Percentiles rank a stretch among this genome's conserved stretches.
These are phyloP conservation scores for Lepidostoma basale DNA, from an alignment of 1,140 invertebrate species.

Conservation along the genomic window DNA sequence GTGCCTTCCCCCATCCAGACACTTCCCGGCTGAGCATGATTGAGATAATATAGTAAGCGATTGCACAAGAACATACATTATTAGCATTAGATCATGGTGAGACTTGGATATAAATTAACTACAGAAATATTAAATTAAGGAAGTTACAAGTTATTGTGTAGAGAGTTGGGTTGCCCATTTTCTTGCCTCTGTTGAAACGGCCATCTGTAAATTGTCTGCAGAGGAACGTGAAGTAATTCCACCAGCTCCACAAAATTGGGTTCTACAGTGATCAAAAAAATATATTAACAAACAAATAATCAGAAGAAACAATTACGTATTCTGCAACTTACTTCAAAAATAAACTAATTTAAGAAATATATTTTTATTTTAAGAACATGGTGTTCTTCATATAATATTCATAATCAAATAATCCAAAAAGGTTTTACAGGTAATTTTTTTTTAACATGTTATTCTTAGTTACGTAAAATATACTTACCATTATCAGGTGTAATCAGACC, in stretches of 20 bases:
- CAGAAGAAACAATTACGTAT: too few species aligned
- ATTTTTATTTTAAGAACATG: too few species aligned
- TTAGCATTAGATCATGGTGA: constrained; percentile 24
- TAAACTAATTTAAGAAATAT: too few species aligned
- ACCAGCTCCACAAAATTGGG: constrained; percentile 82
- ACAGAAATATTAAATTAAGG: constrained; percentile 5
- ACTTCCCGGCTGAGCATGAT: too few species aligned
- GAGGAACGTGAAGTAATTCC: constrained; percentile 84
- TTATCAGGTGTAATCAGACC: constrained; percentile 87
- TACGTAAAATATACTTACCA: constrained; percentile 64
- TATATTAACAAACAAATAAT: neutral
- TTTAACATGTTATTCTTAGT: too few species aligned
- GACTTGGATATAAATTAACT: constrained; percentile 32
- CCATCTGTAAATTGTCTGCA: constrained; percentile 65
- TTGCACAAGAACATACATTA: constrained; percentile 22
- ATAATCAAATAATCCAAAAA: too few species aligned
- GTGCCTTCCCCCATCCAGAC: too few species aligned
- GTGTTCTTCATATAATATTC: too few species aligned
- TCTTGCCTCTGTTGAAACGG: constrained; percentile 43
- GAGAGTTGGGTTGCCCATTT: constrained; percentile 39
- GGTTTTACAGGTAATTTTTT: too few species aligned
- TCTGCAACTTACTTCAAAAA: too few species aligned
- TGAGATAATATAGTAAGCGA: constrained; percentile 1
- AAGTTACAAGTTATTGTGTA: constrained; percentile 30
- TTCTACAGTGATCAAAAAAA: constrained; percentile 66